phyloP scores from a whole-genome alignment of 1,140 invertebrate species.

The Venturia canescens region DNA sequence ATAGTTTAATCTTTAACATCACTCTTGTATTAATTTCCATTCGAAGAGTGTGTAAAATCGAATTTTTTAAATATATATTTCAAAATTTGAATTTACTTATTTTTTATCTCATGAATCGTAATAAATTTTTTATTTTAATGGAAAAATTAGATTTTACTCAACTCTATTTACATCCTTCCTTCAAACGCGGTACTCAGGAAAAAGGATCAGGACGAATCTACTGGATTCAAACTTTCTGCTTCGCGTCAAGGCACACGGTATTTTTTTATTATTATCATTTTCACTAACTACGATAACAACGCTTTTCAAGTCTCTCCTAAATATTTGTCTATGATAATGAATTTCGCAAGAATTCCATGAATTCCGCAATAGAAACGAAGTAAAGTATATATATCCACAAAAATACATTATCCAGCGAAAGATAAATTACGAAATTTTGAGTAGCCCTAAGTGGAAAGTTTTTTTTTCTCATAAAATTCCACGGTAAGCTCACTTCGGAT shows the following conservation, averaged over 20 bases:
- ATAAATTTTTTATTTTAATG: too few relatives aligned
- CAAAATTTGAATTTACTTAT: too few relatives aligned
- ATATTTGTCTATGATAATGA: constrained; percentile 31
- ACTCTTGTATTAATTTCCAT: constrained; percentile 14
- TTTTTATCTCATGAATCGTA: too few relatives aligned
- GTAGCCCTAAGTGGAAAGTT: background rate
- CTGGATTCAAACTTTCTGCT: background rate
- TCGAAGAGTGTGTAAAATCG: background rate
- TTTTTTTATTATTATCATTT: background rate
- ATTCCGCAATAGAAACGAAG: too few relatives aligned
- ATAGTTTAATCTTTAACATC: constrained; percentile 42
- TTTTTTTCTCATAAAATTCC: too few relatives aligned
- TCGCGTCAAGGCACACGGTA: background rate
- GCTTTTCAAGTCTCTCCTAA: constrained; percentile 22
- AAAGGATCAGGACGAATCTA: too few relatives aligned
- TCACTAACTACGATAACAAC: constrained; percentile 9
- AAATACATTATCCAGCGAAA: background rate
- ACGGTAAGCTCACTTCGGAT: too few relatives aligned
- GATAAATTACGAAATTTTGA: background rate
- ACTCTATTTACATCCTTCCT: too few relatives aligned
- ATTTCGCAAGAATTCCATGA: background rate
- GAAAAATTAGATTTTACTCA: too few relatives aligned
- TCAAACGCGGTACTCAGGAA: too few relatives aligned
- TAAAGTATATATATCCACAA: too few relatives aligned
- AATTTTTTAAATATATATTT: background rate